Conservation (phyloP, 2,797 vertebrate species). For the Taenioides sp. region DNA sequence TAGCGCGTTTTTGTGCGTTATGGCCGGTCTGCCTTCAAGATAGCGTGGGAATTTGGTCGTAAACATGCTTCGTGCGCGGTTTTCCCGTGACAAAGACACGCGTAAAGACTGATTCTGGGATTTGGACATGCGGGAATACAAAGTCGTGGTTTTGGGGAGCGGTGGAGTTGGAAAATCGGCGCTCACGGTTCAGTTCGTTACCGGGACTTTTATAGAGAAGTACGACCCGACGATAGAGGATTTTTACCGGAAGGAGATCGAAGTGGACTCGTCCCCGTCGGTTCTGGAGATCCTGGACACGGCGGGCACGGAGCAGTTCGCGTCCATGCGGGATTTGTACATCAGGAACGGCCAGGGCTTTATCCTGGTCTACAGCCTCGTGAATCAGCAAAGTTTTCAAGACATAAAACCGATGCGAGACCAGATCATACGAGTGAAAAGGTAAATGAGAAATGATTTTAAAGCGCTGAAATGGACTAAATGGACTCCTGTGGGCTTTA, state of each 20-base stretch:
- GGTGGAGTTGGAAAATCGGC: slow-evolving; percentile 95
- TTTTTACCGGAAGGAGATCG: slow-evolving; percentile 90
- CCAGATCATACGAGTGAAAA: slow-evolving; percentile 95
- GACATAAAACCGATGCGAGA: slow-evolving; percentile 98
- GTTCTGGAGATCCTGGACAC: slow-evolving; percentile 96
- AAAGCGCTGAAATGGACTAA: too few species aligned
- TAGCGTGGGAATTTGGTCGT: slow-evolving; percentile 64
- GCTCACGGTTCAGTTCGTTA: slow-evolving; percentile 94
- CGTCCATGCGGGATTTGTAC: slow-evolving; percentile 94
- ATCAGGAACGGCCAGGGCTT: slow-evolving; percentile 96
- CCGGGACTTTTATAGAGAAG: slow-evolving; percentile 95
- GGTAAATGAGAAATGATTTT: too few species aligned
- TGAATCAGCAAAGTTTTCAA: slow-evolving; percentile 94
- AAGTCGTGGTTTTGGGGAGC: slow-evolving; percentile 93
- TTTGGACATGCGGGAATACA: slow-evolving; percentile 88
- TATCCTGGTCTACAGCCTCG: slow-evolving; percentile 94
- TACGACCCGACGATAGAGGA: slow-evolving; percentile 97
- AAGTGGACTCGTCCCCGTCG: slow-evolving; percentile 94
- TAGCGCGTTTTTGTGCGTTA: slow-evolving; percentile 68
- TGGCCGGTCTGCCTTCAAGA: slow-evolving; percentile 64
- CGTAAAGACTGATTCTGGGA: slow-evolving; percentile 22
- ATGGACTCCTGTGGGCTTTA: too few species aligned
- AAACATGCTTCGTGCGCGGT: slow-evolving; percentile 21
- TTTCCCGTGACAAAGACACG: slow-evolving; percentile 25
- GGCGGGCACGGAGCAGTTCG: slow-evolving; percentile 94